Evolutionary conservation across 1,140 invertebrate genomes (phyloP).

Genomic region (Battus philenor): DNA sequence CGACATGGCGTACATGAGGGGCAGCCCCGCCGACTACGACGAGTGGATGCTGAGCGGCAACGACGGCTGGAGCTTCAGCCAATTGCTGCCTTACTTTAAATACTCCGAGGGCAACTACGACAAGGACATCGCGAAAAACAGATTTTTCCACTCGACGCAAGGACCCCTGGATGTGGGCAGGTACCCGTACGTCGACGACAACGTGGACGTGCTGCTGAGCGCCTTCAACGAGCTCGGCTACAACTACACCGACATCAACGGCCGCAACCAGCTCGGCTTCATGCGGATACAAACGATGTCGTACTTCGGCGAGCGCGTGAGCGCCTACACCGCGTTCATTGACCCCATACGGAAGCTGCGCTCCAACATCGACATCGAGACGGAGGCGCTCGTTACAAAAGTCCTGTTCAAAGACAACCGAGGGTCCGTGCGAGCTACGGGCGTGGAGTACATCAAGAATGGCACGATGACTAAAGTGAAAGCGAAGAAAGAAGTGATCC

Average conservation of each 20-base stretch:
- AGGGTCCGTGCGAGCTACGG: conserved; percentile 43
- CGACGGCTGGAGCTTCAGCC: conserved; percentile 80
- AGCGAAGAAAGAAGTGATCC: conserved; percentile 75
- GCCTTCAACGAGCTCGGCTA: conserved; percentile 66
- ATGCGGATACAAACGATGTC: conserved; percentile 66
- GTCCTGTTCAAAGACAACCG: conserved; percentile 40
- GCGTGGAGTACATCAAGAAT: conserved; percentile 60
- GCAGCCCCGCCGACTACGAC: conserved; percentile 83
- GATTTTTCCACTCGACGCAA: conserved; percentile 58
- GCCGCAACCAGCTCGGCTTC: conserved; percentile 74
- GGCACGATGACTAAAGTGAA: conserved; percentile 45
- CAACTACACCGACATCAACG: conserved; percentile 67
- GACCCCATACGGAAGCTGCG: conserved; percentile 66
- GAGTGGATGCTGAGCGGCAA: conserved; percentile 80
- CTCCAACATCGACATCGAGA: conserved; percentile 82
- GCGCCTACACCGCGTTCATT: conserved; percentile 53
- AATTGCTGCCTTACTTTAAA: conserved; percentile 83
- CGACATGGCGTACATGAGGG: conserved; percentile 88
- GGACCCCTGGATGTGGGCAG: conserved; percentile 62
- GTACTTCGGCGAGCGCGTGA: conserved; percentile 70
- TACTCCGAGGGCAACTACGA: conserved; percentile 74
- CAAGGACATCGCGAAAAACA: conserved; percentile 62
- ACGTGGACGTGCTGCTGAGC: conserved; percentile 66
- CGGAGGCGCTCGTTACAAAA: conserved; percentile 77
- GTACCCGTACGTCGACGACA: conserved; percentile 59